Evolutionary conservation across 35 echinoderm and acorn worm species (phyloP).

Genomic region (Ptychodera flava): DNA sequence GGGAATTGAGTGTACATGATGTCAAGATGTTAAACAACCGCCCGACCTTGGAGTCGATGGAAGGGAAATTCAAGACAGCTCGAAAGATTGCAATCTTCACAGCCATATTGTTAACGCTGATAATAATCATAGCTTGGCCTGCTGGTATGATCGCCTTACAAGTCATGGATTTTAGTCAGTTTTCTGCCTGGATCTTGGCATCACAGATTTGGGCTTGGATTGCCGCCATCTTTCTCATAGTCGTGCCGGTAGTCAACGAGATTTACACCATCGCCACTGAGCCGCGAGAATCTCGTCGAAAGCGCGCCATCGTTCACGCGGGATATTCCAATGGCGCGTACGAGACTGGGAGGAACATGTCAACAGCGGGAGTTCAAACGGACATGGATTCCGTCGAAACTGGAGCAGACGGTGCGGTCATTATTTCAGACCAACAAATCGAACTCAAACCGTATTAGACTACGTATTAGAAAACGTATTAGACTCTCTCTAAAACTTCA

Average conservation of each 20-base stretch:
- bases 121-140: conserved; percentile 67
- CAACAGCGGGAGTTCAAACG: no score
- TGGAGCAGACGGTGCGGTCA: no score
- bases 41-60: conserved; percentile 69
- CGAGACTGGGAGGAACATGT: no score
- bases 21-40: conserved; percentile 69
- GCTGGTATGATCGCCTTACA: conserved; percentile 40
- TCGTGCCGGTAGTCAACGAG: conserved; percentile 65
- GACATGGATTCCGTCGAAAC: no score
- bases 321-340: no score
- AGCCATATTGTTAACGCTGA: conserved; percentile 32
- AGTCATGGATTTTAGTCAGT: conserved; percentile 39
- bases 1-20: conserved; percentile 80
- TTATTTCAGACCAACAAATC: no score
- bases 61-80: conserved; percentile 47
- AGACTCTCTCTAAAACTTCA: no score
- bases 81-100: conserved; percentile 32
- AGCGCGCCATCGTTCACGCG: no score
- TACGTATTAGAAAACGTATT: no score
- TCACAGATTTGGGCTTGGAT: conserved; percentile 66
- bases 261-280: conserved; percentile 40
- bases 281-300: conserved; percentile 31
- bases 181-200: conserved; percentile 66
- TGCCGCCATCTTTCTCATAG: conserved; percentile 73
- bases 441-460: no score